These are phyloP conservation scores for Alces alces DNA, from an alignment of 2,113 vertebrate species.

Conservation along the genomic window DNA sequence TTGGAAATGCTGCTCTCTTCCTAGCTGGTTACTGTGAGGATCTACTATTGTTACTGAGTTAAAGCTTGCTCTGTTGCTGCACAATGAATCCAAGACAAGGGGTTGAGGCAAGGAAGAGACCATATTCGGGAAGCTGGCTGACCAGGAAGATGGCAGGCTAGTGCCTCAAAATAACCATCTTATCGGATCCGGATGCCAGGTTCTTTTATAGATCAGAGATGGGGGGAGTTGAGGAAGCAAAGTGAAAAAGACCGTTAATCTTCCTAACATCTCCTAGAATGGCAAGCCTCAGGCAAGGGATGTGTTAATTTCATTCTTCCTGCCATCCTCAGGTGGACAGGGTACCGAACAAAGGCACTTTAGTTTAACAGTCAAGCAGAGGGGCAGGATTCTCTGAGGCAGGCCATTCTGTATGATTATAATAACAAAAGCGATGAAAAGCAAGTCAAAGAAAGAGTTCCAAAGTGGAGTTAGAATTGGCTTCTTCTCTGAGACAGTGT, in stretches of 20 bases:
- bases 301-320: not conserved
- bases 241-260: not conserved
- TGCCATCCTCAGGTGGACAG: not conserved
- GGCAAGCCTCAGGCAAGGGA: not conserved
- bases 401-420: not conserved
- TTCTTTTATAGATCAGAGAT: not conserved
- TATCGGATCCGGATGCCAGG: rapidly evolving
- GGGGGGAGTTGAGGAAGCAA: not conserved
- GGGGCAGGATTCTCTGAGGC: not conserved
- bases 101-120: not conserved
- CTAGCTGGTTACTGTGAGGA: not conserved
- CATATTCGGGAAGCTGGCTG: not conserved
- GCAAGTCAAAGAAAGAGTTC: not conserved
- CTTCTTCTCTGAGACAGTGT: not conserved
- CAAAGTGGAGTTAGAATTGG: not conserved
- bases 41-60: not conserved
- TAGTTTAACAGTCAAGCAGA: not conserved
- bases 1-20: not conserved
- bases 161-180: not conserved
- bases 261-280: not conserved
- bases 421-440: not conserved
- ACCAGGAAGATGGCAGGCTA: not conserved
- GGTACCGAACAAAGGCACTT: not conserved
- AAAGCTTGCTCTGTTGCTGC: not conserved
- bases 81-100: not conserved